Percentiles rank a stretch among this genome's conserved stretches.
These are phyloP conservation scores for Aelia acuminata DNA, from an alignment of 2,888 invertebrate genomes.

Conservation along the genomic window DNA sequence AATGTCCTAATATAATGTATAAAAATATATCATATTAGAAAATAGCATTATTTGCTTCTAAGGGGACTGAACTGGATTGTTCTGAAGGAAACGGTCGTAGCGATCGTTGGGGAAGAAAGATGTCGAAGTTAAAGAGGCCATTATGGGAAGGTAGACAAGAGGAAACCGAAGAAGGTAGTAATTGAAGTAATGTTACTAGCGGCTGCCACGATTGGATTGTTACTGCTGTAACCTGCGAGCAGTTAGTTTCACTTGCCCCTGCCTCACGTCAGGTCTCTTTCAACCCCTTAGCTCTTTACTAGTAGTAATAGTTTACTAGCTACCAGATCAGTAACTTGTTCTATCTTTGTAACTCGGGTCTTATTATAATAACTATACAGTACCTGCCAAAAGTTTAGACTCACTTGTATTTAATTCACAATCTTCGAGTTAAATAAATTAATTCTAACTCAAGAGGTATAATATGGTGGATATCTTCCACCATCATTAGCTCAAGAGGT, in stretches of 20 bases:
- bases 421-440: no score
- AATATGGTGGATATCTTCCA: no score
- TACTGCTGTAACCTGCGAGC: neutral
- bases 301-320: neutral
- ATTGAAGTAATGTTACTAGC: constrained; percentile 34
- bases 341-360: no score
- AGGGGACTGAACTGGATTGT: neutral
- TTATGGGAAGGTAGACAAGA: neutral
- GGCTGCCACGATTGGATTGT: constrained; percentile 6
- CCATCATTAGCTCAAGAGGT: no score
- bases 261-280: neutral
- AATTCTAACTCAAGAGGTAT: no score
- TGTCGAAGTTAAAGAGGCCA: constrained; percentile 15
- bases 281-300: neutral
- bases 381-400: no score
- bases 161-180: constrained; percentile 27
- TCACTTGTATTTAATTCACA: no score
- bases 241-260: constrained; percentile 25
- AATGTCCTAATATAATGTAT: no score
- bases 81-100: neutral
- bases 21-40: no score
- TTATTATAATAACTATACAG: no score
- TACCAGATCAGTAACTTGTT: neutral
- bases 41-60: neutral
- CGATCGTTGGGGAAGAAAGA: neutral